phyloP scores from a whole-genome alignment of 1,140 invertebrate genomes.

The Bombus consobrinus region DNA sequence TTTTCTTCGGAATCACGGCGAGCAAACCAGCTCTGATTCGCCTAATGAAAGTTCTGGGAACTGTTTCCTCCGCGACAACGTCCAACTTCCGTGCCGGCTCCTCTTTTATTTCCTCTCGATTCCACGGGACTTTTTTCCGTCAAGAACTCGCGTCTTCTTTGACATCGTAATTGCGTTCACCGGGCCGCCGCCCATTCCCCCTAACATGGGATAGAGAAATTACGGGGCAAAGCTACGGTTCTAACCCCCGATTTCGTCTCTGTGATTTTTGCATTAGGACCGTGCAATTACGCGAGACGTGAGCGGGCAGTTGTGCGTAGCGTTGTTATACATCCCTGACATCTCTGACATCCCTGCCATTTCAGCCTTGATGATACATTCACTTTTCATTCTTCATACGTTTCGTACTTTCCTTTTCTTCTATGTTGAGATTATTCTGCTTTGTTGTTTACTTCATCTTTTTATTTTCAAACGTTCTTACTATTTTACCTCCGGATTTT shows the following conservation, averaged over 20 bases:
- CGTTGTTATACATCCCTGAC: background rate
- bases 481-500: too few relatives aligned
- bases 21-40: conserved; percentile 11
- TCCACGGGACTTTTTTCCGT: background rate
- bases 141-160: conserved; percentile 14
- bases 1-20: background rate
- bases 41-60: conserved; percentile 34
- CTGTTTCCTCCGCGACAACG: conserved; percentile 26
- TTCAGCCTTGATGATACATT: background rate
- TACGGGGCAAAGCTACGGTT: background rate
- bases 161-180: conserved; percentile 39
- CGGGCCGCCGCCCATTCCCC: background rate
- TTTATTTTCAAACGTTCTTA: too few relatives aligned
- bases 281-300: background rate
- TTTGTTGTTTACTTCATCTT: background rate
- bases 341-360: background rate
- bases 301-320: background rate
- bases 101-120: conserved; percentile 21
- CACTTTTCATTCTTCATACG: background rate
- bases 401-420: background rate
- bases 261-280: background rate
- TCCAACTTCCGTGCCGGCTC: conserved; percentile 12
- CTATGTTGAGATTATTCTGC: background rate
- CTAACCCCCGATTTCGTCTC: background rate
- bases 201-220: background rate